Evolutionary conservation across 2,888 invertebrate species (phyloP).

Genomic region (Eristalinus aeneus): DNA sequence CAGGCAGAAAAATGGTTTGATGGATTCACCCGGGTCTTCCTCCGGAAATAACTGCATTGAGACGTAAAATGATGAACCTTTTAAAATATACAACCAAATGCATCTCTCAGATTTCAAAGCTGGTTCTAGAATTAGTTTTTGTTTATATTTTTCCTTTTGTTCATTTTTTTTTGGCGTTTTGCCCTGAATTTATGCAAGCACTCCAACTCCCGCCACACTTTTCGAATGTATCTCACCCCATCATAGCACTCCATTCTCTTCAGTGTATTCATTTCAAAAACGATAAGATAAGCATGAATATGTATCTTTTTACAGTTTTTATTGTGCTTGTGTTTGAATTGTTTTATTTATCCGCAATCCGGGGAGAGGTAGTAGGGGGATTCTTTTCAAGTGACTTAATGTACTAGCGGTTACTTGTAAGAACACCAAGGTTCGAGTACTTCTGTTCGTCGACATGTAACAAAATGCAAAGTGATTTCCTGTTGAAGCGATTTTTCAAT

Average conservation of each 20-base stretch:
- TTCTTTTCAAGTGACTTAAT: neutral
- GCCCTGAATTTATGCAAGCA: constrained; percentile 37
- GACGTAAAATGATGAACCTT: constrained; percentile 58
- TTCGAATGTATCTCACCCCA: neutral
- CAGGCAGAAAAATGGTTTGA: constrained; percentile 1
- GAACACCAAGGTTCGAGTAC: neutral
- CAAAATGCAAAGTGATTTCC: constrained; percentile 39
- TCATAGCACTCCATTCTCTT: neutral
- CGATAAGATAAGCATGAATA: constrained; percentile 62
- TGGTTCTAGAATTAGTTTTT: constrained; percentile 13
- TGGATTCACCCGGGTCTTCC: constrained; percentile 7
- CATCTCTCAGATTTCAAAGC: constrained; percentile 55
- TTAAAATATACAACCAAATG: constrained; percentile 62
- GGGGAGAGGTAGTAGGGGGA: neutral
- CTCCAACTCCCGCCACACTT: neutral
- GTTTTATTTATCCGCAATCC: constrained; percentile 54
- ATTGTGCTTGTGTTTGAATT: constrained; percentile 19
- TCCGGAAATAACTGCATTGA: constrained; percentile 54
- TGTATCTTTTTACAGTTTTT: constrained; percentile 3
- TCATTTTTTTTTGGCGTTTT: constrained; percentile 36
- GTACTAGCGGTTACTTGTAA: neutral
- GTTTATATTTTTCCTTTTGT: neutral
- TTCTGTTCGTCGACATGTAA: neutral
- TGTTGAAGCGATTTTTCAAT: constrained; percentile 24
- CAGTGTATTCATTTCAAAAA: constrained; percentile 27